phyloP scores from a whole-genome alignment of 2,113 vertebrate genomes.

The Tauraco erythrolophus region DNA sequence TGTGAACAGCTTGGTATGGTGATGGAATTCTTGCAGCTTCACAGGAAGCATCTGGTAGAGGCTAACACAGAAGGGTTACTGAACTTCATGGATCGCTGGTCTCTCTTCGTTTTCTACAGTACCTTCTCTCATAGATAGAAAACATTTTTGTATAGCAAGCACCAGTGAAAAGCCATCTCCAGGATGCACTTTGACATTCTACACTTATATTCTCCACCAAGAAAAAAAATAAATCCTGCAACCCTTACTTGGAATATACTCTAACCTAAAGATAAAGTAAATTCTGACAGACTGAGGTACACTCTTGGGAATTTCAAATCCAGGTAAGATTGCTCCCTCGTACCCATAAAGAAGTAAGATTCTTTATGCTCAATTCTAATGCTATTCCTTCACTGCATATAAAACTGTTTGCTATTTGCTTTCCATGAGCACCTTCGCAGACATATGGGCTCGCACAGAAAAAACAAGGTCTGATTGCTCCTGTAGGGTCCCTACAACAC shows the following conservation, averaged over 20 bases:
- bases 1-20: background rate
- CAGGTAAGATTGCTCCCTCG: background rate
- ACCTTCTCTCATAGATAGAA: background rate
- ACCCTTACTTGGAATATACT: background rate
- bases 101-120: background rate
- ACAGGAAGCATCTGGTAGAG: background rate
- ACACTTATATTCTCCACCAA: background rate
- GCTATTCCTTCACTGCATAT: background rate
- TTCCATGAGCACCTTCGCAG: background rate
- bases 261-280: background rate
- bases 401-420: background rate
- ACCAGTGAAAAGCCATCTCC: background rate
- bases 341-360: background rate
- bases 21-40: background rate
- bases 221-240: background rate
- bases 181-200: background rate
- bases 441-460: rapidly evolving
- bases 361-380: background rate
- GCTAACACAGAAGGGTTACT: background rate
- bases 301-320: background rate
- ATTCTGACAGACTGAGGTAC: background rate
- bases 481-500: background rate
- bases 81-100: background rate
- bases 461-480: background rate
- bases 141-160: background rate